These are phyloP conservation scores for Lithosia quadra DNA, from an alignment of 2,888 invertebrate genomes.

Conservation along the genomic window DNA sequence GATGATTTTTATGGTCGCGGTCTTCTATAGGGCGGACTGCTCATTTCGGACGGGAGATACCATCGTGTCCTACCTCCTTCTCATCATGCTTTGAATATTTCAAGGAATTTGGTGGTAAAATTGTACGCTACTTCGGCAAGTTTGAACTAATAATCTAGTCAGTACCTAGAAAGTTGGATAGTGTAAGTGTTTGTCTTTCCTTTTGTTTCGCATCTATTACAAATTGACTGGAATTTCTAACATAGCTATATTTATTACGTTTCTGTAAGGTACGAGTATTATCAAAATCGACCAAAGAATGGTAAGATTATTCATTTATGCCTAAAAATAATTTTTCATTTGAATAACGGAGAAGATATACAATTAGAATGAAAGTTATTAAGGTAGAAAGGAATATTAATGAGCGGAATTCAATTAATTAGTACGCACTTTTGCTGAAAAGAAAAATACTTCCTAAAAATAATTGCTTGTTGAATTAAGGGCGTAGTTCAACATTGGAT, in stretches of 20 bases:
- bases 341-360: not conserved
- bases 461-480: conserved; percentile 16
- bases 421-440: conserved; percentile 10
- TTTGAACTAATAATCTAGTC: conserved; percentile 17
- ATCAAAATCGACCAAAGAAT: not conserved
- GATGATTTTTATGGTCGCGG: too few relatives aligned
- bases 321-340: conserved; percentile 1
- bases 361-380: conserved; percentile 14
- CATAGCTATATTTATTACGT: not conserved
- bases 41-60: too few relatives aligned
- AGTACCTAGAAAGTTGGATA: conserved; percentile 10
- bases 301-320: not conserved
- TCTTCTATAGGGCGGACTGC: too few relatives aligned
- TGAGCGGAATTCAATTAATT: conserved; percentile 35
- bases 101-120: not conserved
- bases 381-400: conserved; percentile 29
- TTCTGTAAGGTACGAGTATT: not conserved
- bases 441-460: conserved; percentile 16
- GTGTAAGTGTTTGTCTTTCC: conserved; percentile 9
- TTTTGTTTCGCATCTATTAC: not conserved
- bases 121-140: too few relatives aligned
- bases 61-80: too few relatives aligned
- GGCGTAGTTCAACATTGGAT: not conserved
- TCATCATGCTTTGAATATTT: too few relatives aligned
- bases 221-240: conserved; percentile 12